Base-by-base conservation (phyloP, 2,797 vertebrate species). In the Leptoclinus maculatus region DNA sequence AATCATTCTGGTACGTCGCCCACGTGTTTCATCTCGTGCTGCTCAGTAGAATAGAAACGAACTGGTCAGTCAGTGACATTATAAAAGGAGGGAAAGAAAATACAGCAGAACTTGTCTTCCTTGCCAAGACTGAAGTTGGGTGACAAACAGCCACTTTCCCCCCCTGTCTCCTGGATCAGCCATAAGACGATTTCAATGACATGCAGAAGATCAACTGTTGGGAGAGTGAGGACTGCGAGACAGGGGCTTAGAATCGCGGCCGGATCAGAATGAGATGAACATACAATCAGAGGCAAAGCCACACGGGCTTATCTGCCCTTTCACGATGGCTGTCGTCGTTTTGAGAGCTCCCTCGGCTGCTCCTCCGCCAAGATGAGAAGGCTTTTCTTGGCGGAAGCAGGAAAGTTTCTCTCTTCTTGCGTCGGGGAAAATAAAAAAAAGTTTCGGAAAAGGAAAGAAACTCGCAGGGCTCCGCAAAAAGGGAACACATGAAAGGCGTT, bases 261-360 rank as follows among this genome's bases (percentile, higher is more conserved):
- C 85, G 93, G 94, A 95, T 95, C 95, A 95, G 93, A 94, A 92
- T 89, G 90, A 95, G 93, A 93, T 93, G 93, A 94, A 94, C 93
- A 93, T 91, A 94, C 93, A 95, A 94, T 95, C 93, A 91, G 90
- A 92, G 91, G 90, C 90, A 91, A 89, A 93, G 92, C 92, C 93
- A 94, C 92, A 89, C 87, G 93, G 94, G 92, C 93, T 93, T 93
- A 93, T 93, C 92, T 94, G 94, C 93, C 94, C 93, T 94, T 95
- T 95, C 89, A 90, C 89, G 84, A 93, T 91, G 92, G 84, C 92
- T 92, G 92, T 94, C 92, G 93, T 93, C 95, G 87, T 94, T 88
- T 88, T 88, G 84, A 91, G 91, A 91, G 91, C 82, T 92, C 83
- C 82, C 88, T 91, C 88, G 66, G 87, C 92, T 90, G 82, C 90